A percentile compares a stretch with the other conserved stretches of the same genome.
Evolutionary conservation across 2,888 invertebrate genomes (phyloP).

Genomic region (Caenorhabditis panamensis): DNA sequence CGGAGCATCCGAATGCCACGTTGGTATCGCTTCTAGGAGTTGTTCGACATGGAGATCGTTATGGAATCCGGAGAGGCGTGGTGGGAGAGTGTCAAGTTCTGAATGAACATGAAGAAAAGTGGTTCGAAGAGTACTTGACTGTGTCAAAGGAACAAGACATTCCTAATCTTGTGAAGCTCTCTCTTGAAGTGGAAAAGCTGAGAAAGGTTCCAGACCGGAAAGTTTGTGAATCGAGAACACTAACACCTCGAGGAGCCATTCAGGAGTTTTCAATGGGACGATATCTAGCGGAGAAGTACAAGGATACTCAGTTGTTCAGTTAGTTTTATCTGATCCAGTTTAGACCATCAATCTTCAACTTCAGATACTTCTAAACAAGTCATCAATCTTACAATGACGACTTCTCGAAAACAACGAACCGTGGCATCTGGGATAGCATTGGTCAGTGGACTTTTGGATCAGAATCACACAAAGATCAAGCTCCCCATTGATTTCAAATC

Average conservation of each 20-base stretch:
- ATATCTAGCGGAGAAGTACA: slow-evolving; percentile 26
- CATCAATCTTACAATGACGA: slow-evolving; percentile 11
- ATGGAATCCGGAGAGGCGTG: not conserved
- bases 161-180: slow-evolving; percentile 6
- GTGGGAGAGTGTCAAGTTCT: slow-evolving; percentile 17
- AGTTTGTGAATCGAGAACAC: not conserved
- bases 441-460: slow-evolving; percentile 19
- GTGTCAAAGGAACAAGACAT: not conserved
- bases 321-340: not conserved
- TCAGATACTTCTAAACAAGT: slow-evolving; percentile 5
- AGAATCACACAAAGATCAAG: slow-evolving; percentile 21
- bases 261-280: slow-evolving; percentile 31
- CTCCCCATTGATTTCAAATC: slow-evolving; percentile 26
- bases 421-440: slow-evolving; percentile 32
- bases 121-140: slow-evolving; percentile 24
- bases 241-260: slow-evolving; percentile 37
- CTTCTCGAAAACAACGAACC: slow-evolving; percentile 22
- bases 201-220: not conserved
- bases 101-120: slow-evolving; percentile 13
- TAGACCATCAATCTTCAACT: no score
- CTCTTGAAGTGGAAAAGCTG: not conserved
- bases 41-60: slow-evolving; percentile 41
- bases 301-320: slow-evolving; percentile 26
- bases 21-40: slow-evolving; percentile 27
- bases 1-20: slow-evolving; percentile 35